Conservation (phyloP, 2,888 invertebrate genomes). For the Cataglyphis livida region DNA sequence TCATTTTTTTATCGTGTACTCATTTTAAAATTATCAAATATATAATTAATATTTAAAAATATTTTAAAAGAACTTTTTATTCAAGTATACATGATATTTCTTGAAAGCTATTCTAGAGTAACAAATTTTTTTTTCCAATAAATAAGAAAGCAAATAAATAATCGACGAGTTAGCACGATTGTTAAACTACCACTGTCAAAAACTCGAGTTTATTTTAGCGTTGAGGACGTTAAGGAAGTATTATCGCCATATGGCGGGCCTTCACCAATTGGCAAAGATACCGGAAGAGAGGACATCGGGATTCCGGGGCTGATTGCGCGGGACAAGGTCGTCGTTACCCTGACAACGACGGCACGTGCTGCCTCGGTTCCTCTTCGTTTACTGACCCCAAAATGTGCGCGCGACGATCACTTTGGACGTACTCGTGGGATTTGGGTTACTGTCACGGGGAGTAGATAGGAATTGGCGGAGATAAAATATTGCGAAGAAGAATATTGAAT, state of each 20-base stretch:
- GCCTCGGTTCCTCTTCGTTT: conserved; percentile 64
- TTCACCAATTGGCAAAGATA: conserved; percentile 65
- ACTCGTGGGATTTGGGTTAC: conserved; percentile 67
- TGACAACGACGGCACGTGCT: conserved; percentile 84
- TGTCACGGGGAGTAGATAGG: conserved; percentile 30
- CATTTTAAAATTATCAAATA: neutral
- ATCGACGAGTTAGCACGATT: neutral
- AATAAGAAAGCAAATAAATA: neutral
- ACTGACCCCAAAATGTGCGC: conserved; percentile 63
- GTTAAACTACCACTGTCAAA: too few species aligned
- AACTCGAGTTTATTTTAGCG: conserved; percentile 14
- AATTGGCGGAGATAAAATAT: conserved; percentile 44
- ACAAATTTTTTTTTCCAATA: neutral
- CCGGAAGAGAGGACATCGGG: conserved; percentile 65
- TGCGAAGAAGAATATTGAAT: conserved; percentile 25
- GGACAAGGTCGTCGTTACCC: conserved; percentile 84
- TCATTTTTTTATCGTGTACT: neutral
- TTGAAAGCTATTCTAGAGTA: neutral
- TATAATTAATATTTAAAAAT: neutral
- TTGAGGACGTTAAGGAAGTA: conserved; percentile 10
- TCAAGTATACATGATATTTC: neutral
- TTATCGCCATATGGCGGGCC: conserved; percentile 66
- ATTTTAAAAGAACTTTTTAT: neutral
- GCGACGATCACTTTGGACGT: conserved; percentile 59
- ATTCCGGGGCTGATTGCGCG: conserved; percentile 72